Conservation (phyloP, 2,113 vertebrate genomes). For the Eudorcas thomsonii region DNA sequence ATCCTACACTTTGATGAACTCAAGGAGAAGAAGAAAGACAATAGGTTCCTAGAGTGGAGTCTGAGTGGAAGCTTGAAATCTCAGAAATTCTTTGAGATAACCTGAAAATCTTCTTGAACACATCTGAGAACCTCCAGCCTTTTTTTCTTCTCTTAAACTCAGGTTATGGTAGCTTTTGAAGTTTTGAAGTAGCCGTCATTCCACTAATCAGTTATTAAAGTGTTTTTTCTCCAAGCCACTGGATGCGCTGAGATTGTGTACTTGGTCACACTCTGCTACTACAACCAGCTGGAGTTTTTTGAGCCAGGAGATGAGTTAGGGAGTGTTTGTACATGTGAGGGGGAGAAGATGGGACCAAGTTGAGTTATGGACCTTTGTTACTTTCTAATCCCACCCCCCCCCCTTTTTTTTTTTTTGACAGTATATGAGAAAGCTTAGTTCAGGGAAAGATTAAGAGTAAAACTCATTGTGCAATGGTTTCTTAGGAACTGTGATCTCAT, state of each 20-base stretch:
- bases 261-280: neutral
- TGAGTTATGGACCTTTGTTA: neutral
- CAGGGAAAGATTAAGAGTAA: neutral
- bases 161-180: neutral
- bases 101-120: neutral
- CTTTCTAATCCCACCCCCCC: neutral
- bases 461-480: neutral
- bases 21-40: neutral
- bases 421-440: neutral
- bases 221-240: neutral
- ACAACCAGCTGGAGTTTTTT: neutral
- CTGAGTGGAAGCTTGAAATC: neutral
- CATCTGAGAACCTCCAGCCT: neutral
- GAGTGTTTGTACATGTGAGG: neutral
- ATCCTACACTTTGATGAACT: neutral
- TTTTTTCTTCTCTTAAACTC: neutral
- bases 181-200: neutral
- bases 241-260: neutral
- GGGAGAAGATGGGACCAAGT: neutral
- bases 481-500: neutral
- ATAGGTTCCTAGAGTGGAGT: neutral
- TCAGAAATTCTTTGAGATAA: neutral
- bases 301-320: neutral
- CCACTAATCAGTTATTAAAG: neutral
- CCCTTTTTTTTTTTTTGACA: neutral